These are phyloP conservation scores for Chrosomus eos DNA, from an alignment of 2,797 vertebrate species.

Conservation along the genomic window DNA sequence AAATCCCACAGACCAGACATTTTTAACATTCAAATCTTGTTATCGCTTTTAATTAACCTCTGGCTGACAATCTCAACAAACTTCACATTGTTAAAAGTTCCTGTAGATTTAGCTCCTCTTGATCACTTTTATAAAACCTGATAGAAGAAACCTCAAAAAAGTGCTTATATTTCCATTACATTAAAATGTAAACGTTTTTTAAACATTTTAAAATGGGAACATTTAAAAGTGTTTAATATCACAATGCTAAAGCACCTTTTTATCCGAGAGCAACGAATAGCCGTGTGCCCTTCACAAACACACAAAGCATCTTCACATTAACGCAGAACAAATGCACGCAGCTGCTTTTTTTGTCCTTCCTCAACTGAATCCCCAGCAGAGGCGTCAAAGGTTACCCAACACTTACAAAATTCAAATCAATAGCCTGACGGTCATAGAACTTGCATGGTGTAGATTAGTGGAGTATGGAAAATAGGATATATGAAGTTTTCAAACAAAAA, in stretches of 20 bases:
- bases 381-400: constrained; percentile 1
- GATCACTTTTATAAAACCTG: neutral
- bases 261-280: neutral
- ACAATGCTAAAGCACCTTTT: neutral
- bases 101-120: neutral
- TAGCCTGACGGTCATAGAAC: neutral
- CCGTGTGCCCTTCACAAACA: constrained; percentile 17
- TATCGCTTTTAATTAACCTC: constrained; percentile 4
- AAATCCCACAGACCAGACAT: neutral
- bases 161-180: neutral
- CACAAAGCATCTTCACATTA: neutral
- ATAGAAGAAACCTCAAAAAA: neutral
- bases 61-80: neutral
- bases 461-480: neutral
- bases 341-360: constrained; percentile 5
- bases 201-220: neutral
- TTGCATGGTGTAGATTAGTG: neutral
- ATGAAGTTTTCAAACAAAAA: constrained; percentile 9
- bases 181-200: neutral
- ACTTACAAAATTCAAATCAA: neutral
- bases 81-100: neutral
- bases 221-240: neutral
- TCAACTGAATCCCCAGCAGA: neutral
- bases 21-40: neutral
- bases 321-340: neutral